Percentiles rank a stretch among this genome's conserved stretches.
These are phyloP conservation scores for Oryzias javanicus DNA, from an alignment of 2,113 vertebrate species.

Conservation along the genomic window DNA sequence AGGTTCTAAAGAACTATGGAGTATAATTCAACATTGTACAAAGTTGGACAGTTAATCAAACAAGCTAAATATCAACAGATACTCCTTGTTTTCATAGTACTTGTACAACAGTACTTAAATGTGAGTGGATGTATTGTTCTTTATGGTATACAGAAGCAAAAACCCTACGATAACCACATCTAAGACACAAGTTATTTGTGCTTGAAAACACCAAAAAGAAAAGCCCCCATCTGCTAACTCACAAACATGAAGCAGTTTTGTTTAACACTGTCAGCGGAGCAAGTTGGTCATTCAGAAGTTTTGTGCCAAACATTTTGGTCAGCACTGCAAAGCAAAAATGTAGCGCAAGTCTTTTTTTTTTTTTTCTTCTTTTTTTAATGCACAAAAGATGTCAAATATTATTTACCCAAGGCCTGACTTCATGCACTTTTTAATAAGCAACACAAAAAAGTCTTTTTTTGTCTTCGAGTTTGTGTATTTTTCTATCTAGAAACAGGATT, in stretches of 20 bases:
- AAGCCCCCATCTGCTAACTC: constrained; percentile 85
- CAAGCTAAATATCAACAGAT: constrained; percentile 84
- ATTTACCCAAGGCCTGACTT: constrained; percentile 87
- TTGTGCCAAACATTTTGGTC: constrained; percentile 85
- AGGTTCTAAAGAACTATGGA: constrained; percentile 92
- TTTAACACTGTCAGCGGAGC: constrained; percentile 86
- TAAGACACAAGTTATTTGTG: constrained; percentile 86
- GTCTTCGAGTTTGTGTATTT: constrained; percentile 84
- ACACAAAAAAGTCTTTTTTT: constrained; percentile 86
- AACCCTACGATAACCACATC: constrained; percentile 84
- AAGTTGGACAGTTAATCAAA: constrained; percentile 95
- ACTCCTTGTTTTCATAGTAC: constrained; percentile 88
- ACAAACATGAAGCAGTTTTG: constrained; percentile 85
- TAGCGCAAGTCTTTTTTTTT: constrained; percentile 58
- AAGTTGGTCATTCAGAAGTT: constrained; percentile 77
- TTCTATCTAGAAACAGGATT: constrained; percentile 72
- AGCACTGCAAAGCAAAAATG: constrained; percentile 85
- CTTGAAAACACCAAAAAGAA: constrained; percentile 88
- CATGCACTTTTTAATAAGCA: constrained; percentile 96
- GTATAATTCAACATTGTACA: constrained; percentile 94
- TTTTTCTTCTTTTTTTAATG: constrained; percentile 67
- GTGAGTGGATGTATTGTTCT: constrained; percentile 83
- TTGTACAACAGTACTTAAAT: constrained; percentile 86
- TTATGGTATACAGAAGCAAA: constrained; percentile 94
- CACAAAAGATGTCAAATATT: constrained; percentile 83